Evolutionary conservation across 2,888 invertebrate species (phyloP).

Genomic region (Melanargia galathea): DNA sequence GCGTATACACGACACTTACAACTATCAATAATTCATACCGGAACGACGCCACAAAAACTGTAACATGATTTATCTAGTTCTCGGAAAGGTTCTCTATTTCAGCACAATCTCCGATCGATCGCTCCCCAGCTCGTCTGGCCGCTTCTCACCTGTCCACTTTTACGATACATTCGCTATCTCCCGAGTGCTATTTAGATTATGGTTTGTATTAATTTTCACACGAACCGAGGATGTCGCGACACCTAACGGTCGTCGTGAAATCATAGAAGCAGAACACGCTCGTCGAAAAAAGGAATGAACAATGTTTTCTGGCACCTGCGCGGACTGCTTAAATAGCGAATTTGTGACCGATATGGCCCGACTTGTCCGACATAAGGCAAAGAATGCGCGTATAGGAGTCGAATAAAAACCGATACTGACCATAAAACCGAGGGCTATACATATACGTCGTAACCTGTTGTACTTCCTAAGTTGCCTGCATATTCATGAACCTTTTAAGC

Average conservation of each 20-base stretch:
- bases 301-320: conserved; percentile 45
- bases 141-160: conserved; percentile 23
- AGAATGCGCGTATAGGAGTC: conserved; percentile 23
- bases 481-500: conserved; percentile 58
- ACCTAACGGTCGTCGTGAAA: conserved; percentile 43
- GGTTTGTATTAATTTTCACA: conserved; percentile 30
- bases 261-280: conserved; percentile 41
- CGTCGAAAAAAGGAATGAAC: conserved; percentile 43
- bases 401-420: conserved; percentile 42
- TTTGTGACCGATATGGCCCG: conserved; percentile 18
- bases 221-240: conserved; percentile 35
- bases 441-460: conserved; percentile 50
- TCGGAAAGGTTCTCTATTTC: conserved; percentile 33
- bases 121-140: conserved; percentile 18
- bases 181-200: conserved; percentile 29
- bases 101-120: conserved; percentile 31
- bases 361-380: conserved; percentile 23
- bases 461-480: conserved; percentile 52
- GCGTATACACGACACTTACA: conserved; percentile 44
- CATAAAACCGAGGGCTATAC: conserved; percentile 34
- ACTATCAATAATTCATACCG: conserved; percentile 49
- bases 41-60: conserved; percentile 43
- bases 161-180: conserved; percentile 17
- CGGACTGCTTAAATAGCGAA: conserved; percentile 34
- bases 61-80: conserved; percentile 35